Evolutionary conservation across 2,113 vertebrate species (phyloP).

Genomic region (Proteles cristata): DNA sequence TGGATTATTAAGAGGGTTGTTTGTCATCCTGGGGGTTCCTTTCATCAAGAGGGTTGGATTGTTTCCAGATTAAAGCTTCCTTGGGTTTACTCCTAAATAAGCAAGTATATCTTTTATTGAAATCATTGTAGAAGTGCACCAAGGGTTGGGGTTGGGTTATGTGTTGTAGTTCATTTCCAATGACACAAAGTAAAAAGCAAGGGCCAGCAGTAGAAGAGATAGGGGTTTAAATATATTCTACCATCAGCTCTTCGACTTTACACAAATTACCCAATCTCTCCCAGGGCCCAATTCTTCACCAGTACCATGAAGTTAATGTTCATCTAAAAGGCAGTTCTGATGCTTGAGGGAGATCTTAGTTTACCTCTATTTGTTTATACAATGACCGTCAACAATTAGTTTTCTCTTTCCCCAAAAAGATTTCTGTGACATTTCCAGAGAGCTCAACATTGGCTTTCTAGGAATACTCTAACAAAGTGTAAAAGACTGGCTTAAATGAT

Average conservation of each 20-base stretch:
- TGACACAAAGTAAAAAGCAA: neutral
- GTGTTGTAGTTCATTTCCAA: neutral
- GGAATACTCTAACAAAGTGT: neutral
- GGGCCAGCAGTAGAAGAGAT: neutral
- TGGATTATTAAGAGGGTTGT: conserved; percentile 11
- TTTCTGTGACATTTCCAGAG: neutral
- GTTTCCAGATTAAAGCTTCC: conserved; percentile 21
- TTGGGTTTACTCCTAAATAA: neutral
- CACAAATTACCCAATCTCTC: neutral
- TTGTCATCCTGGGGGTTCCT: neutral
- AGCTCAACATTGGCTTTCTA: neutral
- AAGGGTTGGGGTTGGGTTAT: neutral
- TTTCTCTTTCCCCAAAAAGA: neutral
- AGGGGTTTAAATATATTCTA: neutral
- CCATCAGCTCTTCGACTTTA: neutral
- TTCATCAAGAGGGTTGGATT: neutral
- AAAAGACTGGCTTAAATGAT: neutral
- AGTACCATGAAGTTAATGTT: neutral
- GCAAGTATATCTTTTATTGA: neutral
- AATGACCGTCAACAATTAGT: neutral
- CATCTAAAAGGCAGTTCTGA: neutral
- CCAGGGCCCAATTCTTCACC: neutral
- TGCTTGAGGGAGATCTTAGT: neutral
- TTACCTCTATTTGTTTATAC: neutral
- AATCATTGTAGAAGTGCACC: neutral